These are phyloP conservation scores for Lutjanus campechanus DNA, from an alignment of 2,797 vertebrate genomes.

Conservation along the genomic window DNA sequence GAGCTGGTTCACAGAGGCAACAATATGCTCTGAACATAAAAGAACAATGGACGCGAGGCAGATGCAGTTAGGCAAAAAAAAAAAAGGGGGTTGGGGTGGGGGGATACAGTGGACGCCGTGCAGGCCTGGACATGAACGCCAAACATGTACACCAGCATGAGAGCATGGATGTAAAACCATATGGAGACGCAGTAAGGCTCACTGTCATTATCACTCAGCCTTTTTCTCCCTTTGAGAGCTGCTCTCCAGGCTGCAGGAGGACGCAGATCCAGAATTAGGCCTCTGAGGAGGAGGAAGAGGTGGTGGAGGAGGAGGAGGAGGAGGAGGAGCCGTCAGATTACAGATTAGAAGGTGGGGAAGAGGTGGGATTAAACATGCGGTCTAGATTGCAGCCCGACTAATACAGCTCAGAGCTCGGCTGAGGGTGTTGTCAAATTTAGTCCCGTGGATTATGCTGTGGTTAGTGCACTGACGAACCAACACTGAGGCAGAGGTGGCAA, in stretches of 20 bases:
- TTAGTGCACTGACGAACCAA: conserved; percentile 19
- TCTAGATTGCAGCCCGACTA: conserved; percentile 52
- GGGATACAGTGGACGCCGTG: conserved; percentile 29
- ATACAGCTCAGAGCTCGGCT: conserved; percentile 60
- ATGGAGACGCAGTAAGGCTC: conserved; percentile 19
- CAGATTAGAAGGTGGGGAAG: conserved; percentile 77
- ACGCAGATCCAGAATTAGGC: conserved; percentile 62
- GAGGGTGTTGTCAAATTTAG: conserved; percentile 56
- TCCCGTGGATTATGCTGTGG: conserved; percentile 46
- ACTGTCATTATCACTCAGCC: conserved; percentile 45
- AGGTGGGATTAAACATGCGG: conserved; percentile 68
- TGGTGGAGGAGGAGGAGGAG: conserved; percentile 40
- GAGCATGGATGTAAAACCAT: conserved; percentile 4
- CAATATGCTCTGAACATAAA: conserved; percentile 73
- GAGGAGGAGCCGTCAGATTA: conserved; percentile 74
- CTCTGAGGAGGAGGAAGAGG: conserved; percentile 42
- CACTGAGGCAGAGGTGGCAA: too few species aligned
- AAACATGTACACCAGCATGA: conserved; percentile 4
- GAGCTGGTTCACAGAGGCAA: conserved; percentile 60
- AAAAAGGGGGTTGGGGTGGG: neutral
- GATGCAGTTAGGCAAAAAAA: conserved; percentile 46
- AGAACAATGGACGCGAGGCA: conserved; percentile 71
- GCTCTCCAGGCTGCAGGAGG: conserved; percentile 28
- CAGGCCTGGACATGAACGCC: conserved; percentile 20
- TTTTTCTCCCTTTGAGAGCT: conserved; percentile 14